Evolutionary conservation across 2,797 vertebrate genomes (phyloP), one percentile per base, ranked within the genome.

Genomic region (Channallabes apus): DNA sequence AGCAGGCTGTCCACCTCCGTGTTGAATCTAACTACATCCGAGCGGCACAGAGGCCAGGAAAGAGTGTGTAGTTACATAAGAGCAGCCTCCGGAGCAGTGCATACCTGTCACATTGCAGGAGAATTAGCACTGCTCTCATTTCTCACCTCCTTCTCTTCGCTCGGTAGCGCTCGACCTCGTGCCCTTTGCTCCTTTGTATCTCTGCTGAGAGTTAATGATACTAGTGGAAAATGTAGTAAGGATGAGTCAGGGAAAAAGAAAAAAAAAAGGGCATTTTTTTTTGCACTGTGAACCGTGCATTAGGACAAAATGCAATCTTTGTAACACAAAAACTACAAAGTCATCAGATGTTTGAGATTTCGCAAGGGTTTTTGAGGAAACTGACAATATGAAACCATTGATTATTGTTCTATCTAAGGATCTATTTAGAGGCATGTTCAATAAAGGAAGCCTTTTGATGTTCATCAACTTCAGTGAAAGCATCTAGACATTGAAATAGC

Each of bases 181-280:
- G 81, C 22, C 71, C 62, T 87, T 83, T 84, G 86, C 80, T 84
- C 86, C 17, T 82, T 69, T 69, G 58, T 81, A 56, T 83, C 85
- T 86, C 46, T 65, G 62, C 61, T 76, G 65, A 58, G 54, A 81
- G 85, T 89, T 90, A 89, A 89, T 87, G 80, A 85, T 76, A 84
- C 29, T 79, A 85, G 78, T 62, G 80, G 85, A 87, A 84, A 64
- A 84, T 78, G 56, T 58, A 64, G 58, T 84, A 15, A 67, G 62
- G 24, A 62, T 82, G 73, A 86, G 64, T 82, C 80, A 82, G 68
- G 82, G 20, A 72, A 84, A 76, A 85, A 29, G 71, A 18, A 87
- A 69, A 84, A 84, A 86, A 24, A 73, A 14, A 27, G 12, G 3
- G 11, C 29, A 27, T 20, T 15, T 29, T 20, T 15, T 29, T 61